phyloP scores from a whole-genome alignment of 2,797 vertebrate genomes.

The Syndactyla subalaris region DNA sequence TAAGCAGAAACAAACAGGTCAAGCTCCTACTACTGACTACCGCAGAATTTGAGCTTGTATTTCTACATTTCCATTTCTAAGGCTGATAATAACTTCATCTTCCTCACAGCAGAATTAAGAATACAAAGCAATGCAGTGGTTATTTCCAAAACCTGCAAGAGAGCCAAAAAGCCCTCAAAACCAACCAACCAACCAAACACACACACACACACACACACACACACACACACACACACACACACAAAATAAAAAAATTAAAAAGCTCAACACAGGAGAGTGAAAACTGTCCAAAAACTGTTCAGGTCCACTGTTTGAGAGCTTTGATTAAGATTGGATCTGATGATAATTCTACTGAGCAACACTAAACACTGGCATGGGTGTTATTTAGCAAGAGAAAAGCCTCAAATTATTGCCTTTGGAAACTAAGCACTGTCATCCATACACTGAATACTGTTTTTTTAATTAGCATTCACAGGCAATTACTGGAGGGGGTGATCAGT shows the following conservation, averaged over 20 bases:
- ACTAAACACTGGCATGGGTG: background rate
- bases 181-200: background rate
- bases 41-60: background rate
- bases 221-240: background rate
- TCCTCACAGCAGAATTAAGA: background rate
- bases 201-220: background rate
- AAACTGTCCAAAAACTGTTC: background rate
- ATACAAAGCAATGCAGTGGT: background rate
- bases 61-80: background rate
- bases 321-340: slow-evolving; percentile 7
- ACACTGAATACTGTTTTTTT: slow-evolving; percentile 11
- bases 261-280: background rate
- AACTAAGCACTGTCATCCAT: slow-evolving; percentile 13
- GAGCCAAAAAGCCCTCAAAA: background rate
- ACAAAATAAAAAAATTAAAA: background rate
- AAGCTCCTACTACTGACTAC: background rate
- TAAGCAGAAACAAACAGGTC: background rate
- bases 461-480: slow-evolving; percentile 23
- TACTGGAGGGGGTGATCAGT: background rate
- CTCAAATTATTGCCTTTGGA: slow-evolving; percentile 45
- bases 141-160: background rate
- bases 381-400: slow-evolving; percentile 36
- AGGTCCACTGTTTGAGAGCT: background rate
- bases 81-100: background rate
- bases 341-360: background rate